phyloP scores from a whole-genome alignment of 2,113 vertebrate genomes.

The Mormyrus lacerda region DNA sequence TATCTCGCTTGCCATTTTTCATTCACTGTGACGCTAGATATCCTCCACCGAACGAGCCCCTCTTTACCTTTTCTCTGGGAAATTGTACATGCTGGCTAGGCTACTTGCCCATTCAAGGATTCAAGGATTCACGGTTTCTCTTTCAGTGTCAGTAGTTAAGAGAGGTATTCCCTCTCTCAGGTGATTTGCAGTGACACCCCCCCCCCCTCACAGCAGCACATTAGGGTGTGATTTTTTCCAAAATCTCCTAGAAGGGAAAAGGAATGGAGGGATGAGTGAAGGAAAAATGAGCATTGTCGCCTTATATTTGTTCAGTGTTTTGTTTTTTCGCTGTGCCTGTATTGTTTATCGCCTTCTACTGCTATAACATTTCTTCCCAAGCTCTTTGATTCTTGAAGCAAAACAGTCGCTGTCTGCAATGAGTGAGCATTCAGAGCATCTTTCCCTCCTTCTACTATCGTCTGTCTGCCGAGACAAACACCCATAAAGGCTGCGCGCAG shows the following conservation, averaged over 20 bases:
- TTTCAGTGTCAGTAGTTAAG: background rate
- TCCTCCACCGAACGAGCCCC: background rate
- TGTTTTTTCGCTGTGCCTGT: background rate
- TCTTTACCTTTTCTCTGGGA: background rate
- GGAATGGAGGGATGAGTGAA: background rate
- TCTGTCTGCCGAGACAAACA: background rate
- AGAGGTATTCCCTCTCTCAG: background rate
- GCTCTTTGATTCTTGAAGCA: background rate
- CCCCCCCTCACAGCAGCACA: background rate
- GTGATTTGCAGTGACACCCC: background rate
- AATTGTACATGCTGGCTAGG: no score
- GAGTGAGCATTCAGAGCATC: background rate
- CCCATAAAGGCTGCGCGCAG: background rate
- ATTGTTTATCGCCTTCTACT: background rate
- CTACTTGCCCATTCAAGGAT: background rate
- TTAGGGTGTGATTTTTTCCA: background rate
- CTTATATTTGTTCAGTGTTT: background rate
- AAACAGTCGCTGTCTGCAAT: background rate
- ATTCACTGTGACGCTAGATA: background rate
- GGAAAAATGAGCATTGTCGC: background rate
- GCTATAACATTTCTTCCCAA: background rate
- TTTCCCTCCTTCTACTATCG: background rate
- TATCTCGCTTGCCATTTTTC: background rate
- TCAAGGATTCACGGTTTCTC: background rate
- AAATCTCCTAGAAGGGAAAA: background rate